Percentiles rank a stretch among this genome's conserved stretches.
These are phyloP conservation scores for Characodon lateralis DNA, from an alignment of 2,797 vertebrate genomes.

Conservation along the genomic window DNA sequence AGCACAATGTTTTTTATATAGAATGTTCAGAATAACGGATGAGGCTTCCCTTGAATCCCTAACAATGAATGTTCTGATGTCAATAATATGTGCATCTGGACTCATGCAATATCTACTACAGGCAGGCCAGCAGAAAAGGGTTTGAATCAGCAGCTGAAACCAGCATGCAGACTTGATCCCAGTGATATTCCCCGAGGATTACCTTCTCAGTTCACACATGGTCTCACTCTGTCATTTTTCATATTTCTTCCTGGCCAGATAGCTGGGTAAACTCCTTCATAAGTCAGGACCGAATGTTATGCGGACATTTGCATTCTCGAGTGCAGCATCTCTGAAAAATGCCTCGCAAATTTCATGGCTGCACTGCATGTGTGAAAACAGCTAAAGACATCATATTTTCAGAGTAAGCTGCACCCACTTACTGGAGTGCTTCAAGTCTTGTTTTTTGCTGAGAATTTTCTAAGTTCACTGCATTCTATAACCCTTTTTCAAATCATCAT, in stretches of 20 bases:
- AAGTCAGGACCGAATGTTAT: conserved; percentile 10
- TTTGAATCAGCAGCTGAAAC: conserved; percentile 15
- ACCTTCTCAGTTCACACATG: conserved; percentile 28
- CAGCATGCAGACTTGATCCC: conserved; percentile 2
- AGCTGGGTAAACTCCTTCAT: conserved; percentile 11
- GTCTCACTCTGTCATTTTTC: conserved; percentile 18
- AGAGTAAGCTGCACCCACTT: conserved; percentile 33
- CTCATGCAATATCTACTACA: conserved; percentile 8
- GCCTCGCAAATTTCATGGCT: background rate
- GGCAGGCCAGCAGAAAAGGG: conserved; percentile 8
- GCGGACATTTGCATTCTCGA: conserved; percentile 17
- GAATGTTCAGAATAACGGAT: background rate
- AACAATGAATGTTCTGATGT: background rate
- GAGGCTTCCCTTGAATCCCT: background rate
- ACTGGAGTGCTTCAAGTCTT: conserved; percentile 36
- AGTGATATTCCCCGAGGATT: conserved; percentile 16
- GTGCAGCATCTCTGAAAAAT: conserved; percentile 13
- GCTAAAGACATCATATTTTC: conserved; percentile 29
- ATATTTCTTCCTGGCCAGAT: conserved; percentile 16
- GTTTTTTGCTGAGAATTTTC: conserved; percentile 21
- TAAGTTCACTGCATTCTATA: conserved; percentile 36
- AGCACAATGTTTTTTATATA: conserved; percentile 3
- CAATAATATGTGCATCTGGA: conserved; percentile 14
- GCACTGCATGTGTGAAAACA: conserved; percentile 7
- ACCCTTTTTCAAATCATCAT: conserved; percentile 37